phyloP scores from a whole-genome alignment of 2,797 vertebrate species.

The Ibycter americanus region DNA sequence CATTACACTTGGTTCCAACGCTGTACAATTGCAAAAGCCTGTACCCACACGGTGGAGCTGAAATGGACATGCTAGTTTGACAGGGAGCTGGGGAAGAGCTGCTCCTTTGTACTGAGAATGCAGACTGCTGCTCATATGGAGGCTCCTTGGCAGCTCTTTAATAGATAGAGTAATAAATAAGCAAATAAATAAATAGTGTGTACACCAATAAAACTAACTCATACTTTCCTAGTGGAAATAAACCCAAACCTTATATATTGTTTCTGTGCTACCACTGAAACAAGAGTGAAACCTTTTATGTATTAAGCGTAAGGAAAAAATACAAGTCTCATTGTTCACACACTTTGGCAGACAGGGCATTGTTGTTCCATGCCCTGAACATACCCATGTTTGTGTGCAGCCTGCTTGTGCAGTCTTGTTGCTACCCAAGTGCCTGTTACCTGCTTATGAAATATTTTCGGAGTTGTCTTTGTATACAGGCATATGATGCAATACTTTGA shows the following conservation, averaged over 20 bases:
- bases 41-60: background rate
- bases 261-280: background rate
- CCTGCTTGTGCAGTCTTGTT: background rate
- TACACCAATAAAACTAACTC: background rate
- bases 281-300: background rate
- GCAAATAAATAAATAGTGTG: background rate
- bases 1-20: fast-evolving
- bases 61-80: background rate
- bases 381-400: fast-evolving
- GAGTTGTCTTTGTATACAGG: background rate
- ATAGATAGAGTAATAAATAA: background rate
- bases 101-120: background rate
- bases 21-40: background rate
- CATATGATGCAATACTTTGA: background rate
- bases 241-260: fast-evolving
- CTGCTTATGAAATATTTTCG: background rate
- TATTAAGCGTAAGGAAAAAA: background rate
- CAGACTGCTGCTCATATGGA: background rate
- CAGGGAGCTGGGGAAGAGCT: background rate
- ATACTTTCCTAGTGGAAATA: background rate
- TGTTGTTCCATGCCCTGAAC: background rate
- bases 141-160: background rate
- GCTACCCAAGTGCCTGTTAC: background rate
- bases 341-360: background rate
- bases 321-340: background rate